A percentile compares a stretch with the other conserved stretches of the same genome.
Conservation (phyloP, 30 jellyfish, hydroid and myxozoan genomes). For the Clytia hemisphaerica region DNA sequence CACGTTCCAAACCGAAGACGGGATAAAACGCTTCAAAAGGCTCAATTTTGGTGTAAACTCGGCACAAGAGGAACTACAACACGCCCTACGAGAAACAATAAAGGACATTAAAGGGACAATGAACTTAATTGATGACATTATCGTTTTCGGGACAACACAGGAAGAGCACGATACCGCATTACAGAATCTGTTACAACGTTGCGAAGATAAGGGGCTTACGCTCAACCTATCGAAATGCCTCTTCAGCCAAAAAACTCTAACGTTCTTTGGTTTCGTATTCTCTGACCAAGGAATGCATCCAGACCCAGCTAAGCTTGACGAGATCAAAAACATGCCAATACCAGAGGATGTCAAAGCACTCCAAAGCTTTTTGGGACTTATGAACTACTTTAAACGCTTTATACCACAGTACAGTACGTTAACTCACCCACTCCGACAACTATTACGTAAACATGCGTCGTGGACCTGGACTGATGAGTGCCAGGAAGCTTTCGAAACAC, state of each 20-base stretch:
- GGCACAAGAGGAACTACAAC: constrained; percentile 7
- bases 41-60: constrained; percentile 9
- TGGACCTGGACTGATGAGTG: constrained; percentile 34
- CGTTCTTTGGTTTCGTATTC: constrained; percentile 21
- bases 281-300: constrained; percentile 39
- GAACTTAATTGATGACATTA: constrained; percentile 10
- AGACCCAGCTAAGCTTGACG: constrained; percentile 29
- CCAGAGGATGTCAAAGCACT: constrained; percentile 26
- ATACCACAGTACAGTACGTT: constrained; percentile 23
- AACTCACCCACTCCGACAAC: constrained; percentile 22
- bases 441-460: neutral
- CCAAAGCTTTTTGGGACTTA: constrained; percentile 32
- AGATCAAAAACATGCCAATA: constrained; percentile 3
- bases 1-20: constrained; percentile 34
- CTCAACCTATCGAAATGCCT: constrained; percentile 36
- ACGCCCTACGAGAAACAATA: neutral
- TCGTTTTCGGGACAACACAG: neutral
- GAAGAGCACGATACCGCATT: neutral
- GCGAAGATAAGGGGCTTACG: constrained; percentile 16
- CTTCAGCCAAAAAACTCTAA: constrained; percentile 23
- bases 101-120: neutral
- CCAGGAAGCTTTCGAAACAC: constrained; percentile 13
- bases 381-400: constrained; percentile 24
- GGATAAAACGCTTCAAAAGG: constrained; percentile 7
- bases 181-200: constrained; percentile 7